These are phyloP conservation scores for Acipenser ruthenus DNA, from an alignment of 2,797 vertebrate species.

Conservation along the genomic window DNA sequence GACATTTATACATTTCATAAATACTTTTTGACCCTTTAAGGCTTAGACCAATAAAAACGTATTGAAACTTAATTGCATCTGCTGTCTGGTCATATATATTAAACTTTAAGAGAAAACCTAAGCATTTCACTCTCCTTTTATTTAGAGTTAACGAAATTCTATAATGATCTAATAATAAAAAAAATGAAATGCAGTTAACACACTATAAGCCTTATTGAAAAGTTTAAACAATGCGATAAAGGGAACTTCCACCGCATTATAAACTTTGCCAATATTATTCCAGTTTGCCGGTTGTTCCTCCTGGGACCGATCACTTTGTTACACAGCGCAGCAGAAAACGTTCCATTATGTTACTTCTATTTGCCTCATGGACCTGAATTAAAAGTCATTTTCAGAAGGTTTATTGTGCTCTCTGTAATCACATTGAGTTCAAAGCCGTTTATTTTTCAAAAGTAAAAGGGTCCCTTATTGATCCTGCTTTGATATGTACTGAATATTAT, in stretches of 20 bases:
- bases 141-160: conserved; percentile 47
- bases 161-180: conserved; percentile 50
- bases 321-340: conserved; percentile 36
- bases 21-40: conserved; percentile 29
- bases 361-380: conserved; percentile 22
- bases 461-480: neutral
- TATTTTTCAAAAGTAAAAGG: neutral
- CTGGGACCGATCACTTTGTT: conserved; percentile 49
- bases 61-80: conserved; percentile 61
- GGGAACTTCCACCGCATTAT: conserved; percentile 54
- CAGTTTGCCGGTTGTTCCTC: conserved; percentile 37
- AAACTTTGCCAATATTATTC: conserved; percentile 47
- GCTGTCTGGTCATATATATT: conserved; percentile 60
- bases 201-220: conserved; percentile 53
- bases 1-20: conserved; percentile 15
- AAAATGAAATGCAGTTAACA: conserved; percentile 62
- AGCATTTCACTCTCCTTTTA: conserved; percentile 41
- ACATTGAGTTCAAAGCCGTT: conserved; percentile 12
- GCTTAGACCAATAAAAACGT: conserved; percentile 56
- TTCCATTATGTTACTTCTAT: conserved; percentile 42
- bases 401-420: conserved; percentile 61
- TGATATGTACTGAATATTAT: neutral
- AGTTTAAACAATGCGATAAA: conserved; percentile 58
- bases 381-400: conserved; percentile 57
- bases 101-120: conserved; percentile 43